A percentile compares a stretch with the other conserved stretches of the same genome.
Conservation (phyloP, 2,113 vertebrate species). For the Pongo abelii region DNA sequence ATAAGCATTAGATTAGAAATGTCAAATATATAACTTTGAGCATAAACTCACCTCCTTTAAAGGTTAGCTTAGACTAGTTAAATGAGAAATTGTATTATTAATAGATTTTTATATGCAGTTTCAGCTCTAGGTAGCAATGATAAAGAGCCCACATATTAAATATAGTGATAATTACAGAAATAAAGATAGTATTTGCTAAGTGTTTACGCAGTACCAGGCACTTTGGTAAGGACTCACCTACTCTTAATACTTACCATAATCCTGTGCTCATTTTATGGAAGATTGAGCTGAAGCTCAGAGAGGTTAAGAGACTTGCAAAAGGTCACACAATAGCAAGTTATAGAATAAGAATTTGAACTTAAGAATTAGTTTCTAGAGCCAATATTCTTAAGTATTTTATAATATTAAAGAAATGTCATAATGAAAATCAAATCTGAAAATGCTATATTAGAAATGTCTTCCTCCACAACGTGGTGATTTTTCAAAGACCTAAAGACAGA, state of each 20-base stretch:
- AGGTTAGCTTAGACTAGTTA: background rate
- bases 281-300: background rate
- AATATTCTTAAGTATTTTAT: background rate
- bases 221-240: background rate
- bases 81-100: background rate
- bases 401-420: background rate
- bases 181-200: background rate
- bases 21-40: background rate
- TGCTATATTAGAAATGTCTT: background rate
- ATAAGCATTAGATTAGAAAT: background rate
- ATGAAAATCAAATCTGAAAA: background rate
- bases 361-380: background rate
- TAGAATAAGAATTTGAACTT: background rate
- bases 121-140: background rate
- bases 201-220: background rate
- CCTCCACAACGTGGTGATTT: background rate
- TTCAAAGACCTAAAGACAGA: too few relatives aligned
- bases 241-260: background rate
- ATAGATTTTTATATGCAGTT: background rate
- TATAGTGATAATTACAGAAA: background rate
- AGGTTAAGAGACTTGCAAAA: background rate
- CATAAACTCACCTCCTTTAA: background rate
- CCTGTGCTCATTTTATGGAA: background rate
- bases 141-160: background rate
- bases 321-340: background rate